Base-by-base conservation (phyloP, 2,113 vertebrate species). In the Cyanoderma ruficeps region DNA sequence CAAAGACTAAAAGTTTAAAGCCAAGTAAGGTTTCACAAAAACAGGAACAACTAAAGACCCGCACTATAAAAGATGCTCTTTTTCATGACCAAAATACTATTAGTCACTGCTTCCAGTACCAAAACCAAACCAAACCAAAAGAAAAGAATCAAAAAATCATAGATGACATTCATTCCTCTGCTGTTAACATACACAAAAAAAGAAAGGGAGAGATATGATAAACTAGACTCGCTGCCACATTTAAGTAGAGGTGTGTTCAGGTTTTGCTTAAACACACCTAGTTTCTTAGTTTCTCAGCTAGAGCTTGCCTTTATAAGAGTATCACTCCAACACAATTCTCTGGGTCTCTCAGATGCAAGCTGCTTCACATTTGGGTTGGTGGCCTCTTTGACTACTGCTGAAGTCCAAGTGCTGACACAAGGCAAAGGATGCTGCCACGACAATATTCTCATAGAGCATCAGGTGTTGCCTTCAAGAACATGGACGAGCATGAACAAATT, bases 141-240 rank as follows among this genome's bases (percentile, higher is more conserved):
- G 7, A 44, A 61, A 53, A 53, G 1, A 37, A 46, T 22, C 0
- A 68, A 69, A 39, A 49, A 60, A 31, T 41, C 21, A 30, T 15
- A 46, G 19, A 9, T 81, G 57, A 65, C 14, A 49, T 71, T 31
- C 3, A 33, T 28, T 69, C 15, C 4, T 56, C 41, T 59, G 12
- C 56, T n/a, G 14, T 31, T 69, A 69, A 24, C 7, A 50, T 10
- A 27, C 13, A 37, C 2, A 46, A 2, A 60, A 33, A 53, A 37
- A 63, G 16, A 87, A 50, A 53, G n/a, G 41, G 11, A 64, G 15
- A 33, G 16, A 35, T 0, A 28, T 0, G 0, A 68, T n/a, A 56
- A 80, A 59, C 4, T 19, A 72, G 10, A 15, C 64, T 44, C 75
- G 9, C 23, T 67, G n/a, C 19, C 17, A 55, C 35, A 30, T 68